Conservation (phyloP, 2,888 invertebrate genomes). For the Epistrophe grossulariae region DNA sequence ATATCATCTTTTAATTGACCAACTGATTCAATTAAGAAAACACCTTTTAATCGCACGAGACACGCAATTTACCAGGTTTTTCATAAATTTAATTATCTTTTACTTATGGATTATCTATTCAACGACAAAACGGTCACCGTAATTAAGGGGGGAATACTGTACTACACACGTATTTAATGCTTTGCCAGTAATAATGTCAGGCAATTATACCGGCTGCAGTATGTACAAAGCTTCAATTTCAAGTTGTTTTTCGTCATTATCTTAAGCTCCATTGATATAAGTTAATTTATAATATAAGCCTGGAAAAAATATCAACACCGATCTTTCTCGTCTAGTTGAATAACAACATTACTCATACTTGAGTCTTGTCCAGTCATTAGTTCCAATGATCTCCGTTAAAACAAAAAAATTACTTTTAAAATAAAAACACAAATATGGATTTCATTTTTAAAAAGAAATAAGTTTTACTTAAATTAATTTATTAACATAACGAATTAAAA, state of each 20-base stretch:
- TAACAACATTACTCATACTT: neutral
- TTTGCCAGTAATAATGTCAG: too few relatives aligned
- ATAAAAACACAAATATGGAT: neutral
- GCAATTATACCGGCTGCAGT: too few relatives aligned
- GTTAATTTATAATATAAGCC: neutral
- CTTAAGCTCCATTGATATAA: neutral
- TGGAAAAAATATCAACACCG: neutral
- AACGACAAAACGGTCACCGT: too few relatives aligned
- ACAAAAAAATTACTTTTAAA: neutral
- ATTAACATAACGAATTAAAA: conserved; percentile 11
- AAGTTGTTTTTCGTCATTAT: neutral
- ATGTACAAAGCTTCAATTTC: too few relatives aligned
- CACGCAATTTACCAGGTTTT: too few relatives aligned
- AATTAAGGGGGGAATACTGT: too few relatives aligned
- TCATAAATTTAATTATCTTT: too few relatives aligned
- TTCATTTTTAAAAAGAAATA: neutral
- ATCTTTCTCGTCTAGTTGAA: neutral
- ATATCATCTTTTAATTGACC: too few relatives aligned
- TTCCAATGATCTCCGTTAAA: neutral
- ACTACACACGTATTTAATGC: too few relatives aligned
- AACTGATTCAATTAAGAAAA: too few relatives aligned
- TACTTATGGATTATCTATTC: too few relatives aligned
- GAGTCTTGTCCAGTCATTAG: neutral
- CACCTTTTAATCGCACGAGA: too few relatives aligned
- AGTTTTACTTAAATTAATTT: neutral